Conservation (phyloP, 2,888 invertebrate genomes). For the Leucoptera coffeella region DNA sequence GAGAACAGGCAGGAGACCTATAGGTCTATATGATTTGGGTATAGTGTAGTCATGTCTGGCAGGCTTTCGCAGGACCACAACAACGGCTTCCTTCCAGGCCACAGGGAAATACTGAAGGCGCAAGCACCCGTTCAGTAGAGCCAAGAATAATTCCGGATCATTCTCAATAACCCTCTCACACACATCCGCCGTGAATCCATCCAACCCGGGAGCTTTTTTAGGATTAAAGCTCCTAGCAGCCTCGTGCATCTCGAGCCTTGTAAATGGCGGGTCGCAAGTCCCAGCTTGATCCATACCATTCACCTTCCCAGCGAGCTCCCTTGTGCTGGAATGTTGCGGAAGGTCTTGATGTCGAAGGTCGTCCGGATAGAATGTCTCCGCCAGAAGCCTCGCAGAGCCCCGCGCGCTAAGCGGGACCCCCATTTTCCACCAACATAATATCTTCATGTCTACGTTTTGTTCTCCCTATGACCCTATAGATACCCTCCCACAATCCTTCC, state of each 20-base stretch:
- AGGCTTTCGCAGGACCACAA: conserved; percentile 6
- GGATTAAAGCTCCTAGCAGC: no score
- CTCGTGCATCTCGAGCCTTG: not conserved
- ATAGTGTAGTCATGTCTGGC: conserved; percentile 3
- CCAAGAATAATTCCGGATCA: not conserved
- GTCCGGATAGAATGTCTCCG: not conserved
- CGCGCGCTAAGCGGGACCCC: not conserved
- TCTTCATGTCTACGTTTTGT: not conserved
- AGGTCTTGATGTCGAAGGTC: conserved; percentile 1
- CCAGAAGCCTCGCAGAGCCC: no score
- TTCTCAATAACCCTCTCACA: not conserved
- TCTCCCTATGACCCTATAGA: conserved; percentile 4
- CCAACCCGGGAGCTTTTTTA: not conserved
- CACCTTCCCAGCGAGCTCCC: not conserved
- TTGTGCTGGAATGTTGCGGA: conserved; percentile 1
- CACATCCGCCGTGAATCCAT: not conserved
- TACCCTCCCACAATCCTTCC: conserved; percentile 6
- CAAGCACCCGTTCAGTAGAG: conserved; percentile 4
- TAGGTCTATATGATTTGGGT: conserved; percentile 4
- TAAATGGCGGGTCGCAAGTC: not conserved
- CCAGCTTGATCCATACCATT: not conserved
- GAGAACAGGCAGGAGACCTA: no score
- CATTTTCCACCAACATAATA: not conserved
- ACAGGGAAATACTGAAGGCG: conserved; percentile 4
- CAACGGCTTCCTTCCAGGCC: conserved; percentile 5